Base-by-base conservation (phyloP, 2,113 vertebrate genomes). In the Chionis minor region DNA sequence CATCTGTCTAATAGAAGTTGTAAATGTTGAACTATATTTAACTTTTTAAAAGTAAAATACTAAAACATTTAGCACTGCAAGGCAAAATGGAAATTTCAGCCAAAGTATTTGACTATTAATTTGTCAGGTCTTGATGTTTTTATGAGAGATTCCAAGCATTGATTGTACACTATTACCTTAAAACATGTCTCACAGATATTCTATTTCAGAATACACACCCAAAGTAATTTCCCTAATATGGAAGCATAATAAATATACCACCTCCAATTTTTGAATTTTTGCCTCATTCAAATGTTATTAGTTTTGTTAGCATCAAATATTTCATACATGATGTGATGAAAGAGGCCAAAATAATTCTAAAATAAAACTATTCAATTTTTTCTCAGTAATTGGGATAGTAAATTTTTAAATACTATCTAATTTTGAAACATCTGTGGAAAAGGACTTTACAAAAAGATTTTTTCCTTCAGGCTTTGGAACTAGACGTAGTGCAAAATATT, bases 341-440 rank as follows among this genome's bases (percentile, higher is more conserved):
- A 88, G 66, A 94, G 42, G 8, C 4, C 45, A 81, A 44, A 26
- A 8, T 71, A 71, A 90, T 66, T 86, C 38, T 91, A 61, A 83
- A 94, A 81, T 32, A 96, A 91, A 93, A n/a, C 20, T 47, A 72
- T 18, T 88, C 21, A 86, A 17, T 65, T 63, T 88, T 85, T 62
- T 61, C 72, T 35, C 38, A 59, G 59, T 92, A 93, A 94, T 90
- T 86, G 66, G 9, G 21, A 73, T 81, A 44, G 23, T 95, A 90
- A 92, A 81, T 81, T 96, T 97, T 95, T 94, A 87, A 97, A 95
- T 95, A 92, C 45, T 82, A 59, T 91, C 73, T 87, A 94, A 94
- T 93, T 89, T 86, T 71, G 54, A 88, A 94, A 73, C 51, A 95
- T 91, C 66, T 87, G 51, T 88, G 18, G 27, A 70, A 94, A 92